Percentiles rank a stretch among this genome's conserved stretches.
phyloP scores from a whole-genome alignment of 2,888 invertebrate genomes.

The Caradrina clavipalpis region DNA sequence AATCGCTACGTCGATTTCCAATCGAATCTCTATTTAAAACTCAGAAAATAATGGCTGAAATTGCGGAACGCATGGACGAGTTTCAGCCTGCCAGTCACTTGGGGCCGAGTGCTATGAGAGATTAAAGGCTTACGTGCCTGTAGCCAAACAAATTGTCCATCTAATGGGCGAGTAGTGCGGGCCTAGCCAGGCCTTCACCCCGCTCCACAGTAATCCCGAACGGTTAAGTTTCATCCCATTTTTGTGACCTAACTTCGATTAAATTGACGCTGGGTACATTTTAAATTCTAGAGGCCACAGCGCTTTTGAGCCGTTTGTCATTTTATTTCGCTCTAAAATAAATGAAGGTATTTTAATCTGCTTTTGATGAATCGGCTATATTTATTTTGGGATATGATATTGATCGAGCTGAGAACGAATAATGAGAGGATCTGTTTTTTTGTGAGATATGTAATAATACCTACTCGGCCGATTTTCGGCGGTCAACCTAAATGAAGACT shows the following conservation, averaged over 20 bases:
- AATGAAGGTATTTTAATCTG: neutral
- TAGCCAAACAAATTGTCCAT: constrained; percentile 85
- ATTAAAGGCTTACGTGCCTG: constrained; percentile 83
- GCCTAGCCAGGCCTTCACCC: constrained; percentile 68
- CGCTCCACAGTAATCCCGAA: constrained; percentile 71
- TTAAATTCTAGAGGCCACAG: constrained; percentile 28
- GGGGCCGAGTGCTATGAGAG: constrained; percentile 74
- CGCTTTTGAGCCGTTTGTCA: constrained; percentile 3
- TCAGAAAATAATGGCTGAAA: constrained; percentile 58
- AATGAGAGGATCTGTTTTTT: too few relatives aligned
- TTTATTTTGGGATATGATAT: neutral
- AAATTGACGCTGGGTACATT: constrained; percentile 63
- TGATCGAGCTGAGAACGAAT: neutral
- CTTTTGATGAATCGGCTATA: neutral
- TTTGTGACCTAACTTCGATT: constrained; percentile 68
- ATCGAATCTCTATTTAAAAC: constrained; percentile 53
- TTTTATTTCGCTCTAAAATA: constrained; percentile 14
- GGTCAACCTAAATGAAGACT: too few relatives aligned
- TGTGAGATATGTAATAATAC: too few relatives aligned
- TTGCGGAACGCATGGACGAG: constrained; percentile 47
- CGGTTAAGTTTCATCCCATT: constrained; percentile 71
- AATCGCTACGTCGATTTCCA: constrained; percentile 46
- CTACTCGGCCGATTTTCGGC: too few relatives aligned
- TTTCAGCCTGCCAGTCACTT: constrained; percentile 66
- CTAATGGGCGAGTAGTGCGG: constrained; percentile 81